phyloP scores from a whole-genome alignment of 2,888 invertebrate genomes.

The Coleophora deauratella region DNA sequence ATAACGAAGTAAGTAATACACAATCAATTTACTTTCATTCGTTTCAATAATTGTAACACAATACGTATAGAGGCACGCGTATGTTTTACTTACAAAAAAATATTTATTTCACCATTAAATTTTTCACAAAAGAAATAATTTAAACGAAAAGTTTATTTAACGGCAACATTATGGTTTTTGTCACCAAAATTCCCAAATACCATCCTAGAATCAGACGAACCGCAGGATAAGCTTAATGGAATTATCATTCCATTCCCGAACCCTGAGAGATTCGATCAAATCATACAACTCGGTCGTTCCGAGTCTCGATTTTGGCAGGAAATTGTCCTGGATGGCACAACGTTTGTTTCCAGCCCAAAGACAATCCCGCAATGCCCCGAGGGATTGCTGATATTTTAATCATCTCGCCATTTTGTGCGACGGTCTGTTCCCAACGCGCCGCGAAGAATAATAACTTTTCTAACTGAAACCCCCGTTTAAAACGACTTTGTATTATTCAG shows the following conservation, averaged over 20 bases:
- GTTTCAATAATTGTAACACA: no score
- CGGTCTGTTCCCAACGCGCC: conserved; percentile 21
- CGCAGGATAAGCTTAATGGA: no score
- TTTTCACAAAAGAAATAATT: no score
- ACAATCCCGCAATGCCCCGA: conserved; percentile 23
- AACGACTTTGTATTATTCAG: conserved; percentile 1
- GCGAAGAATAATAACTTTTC: conserved; percentile 28
- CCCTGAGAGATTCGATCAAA: no score
- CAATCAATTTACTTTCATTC: no score
- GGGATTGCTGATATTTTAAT: conserved; percentile 42
- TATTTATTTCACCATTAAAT: no score
- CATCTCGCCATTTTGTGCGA: conserved; percentile 32
- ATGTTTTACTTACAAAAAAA: no score
- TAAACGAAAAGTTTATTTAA: no score
- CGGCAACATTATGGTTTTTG: background rate
- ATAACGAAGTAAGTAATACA: no score
- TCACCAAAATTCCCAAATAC: background rate
- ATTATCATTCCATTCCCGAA: no score
- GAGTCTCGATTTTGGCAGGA: conserved; percentile 25
- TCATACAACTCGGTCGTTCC: conserved; percentile 6
- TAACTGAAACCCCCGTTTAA: conserved; percentile 19
- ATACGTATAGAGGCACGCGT: no score
- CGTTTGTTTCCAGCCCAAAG: conserved; percentile 34
- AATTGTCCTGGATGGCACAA: conserved; percentile 34
- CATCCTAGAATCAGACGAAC: no score